A percentile compares a stretch with the other conserved stretches of the same genome.
These are phyloP conservation scores for Abramis brama DNA, from an alignment of 2,113 vertebrate species.

Conservation along the genomic window DNA sequence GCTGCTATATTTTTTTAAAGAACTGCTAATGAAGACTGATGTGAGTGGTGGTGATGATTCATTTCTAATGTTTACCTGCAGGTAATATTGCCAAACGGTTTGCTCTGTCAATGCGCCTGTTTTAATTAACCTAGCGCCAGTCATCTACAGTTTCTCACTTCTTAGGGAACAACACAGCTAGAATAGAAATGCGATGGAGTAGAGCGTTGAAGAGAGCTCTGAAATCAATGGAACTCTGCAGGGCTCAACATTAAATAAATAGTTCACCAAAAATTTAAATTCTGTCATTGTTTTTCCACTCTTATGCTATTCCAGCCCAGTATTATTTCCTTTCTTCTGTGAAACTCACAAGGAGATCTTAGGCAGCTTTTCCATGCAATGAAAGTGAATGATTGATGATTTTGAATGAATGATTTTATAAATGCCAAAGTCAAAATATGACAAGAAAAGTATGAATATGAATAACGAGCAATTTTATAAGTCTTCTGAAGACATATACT, in stretches of 20 bases:
- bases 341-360: background rate
- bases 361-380: background rate
- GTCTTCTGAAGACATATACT: background rate
- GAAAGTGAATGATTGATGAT: background rate
- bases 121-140: slow-evolving; percentile 3
- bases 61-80: slow-evolving; percentile 25
- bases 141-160: background rate
- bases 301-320: background rate
- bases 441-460: background rate
- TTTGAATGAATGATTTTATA: background rate
- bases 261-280: background rate
- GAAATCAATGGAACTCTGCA: background rate
- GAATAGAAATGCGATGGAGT: background rate
- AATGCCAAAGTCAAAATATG: background rate
- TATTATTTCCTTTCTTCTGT: background rate
- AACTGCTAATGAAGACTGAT: slow-evolving; percentile 38
- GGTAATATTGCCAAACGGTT: slow-evolving; percentile 4
- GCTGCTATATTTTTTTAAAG: slow-evolving; percentile 31
- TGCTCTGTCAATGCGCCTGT: background rate
- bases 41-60: background rate
- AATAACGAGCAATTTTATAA: background rate
- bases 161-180: background rate
- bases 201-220: background rate
- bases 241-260: background rate
- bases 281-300: background rate